Conservation (phyloP, 2,888 invertebrate species). For the Eupelmus urozonus region DNA sequence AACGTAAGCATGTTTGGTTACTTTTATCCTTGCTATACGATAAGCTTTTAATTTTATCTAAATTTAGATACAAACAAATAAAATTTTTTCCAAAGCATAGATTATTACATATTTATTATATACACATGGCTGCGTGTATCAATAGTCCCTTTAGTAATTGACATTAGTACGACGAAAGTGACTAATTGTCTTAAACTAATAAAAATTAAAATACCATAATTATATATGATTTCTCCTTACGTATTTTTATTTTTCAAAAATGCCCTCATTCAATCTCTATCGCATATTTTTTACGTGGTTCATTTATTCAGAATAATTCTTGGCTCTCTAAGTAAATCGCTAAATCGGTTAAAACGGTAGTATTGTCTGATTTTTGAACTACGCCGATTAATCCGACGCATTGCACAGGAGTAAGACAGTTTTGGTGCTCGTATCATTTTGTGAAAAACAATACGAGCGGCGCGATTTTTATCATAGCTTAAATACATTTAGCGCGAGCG, state of each 20-base stretch:
- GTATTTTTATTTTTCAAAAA: conserved; percentile 23
- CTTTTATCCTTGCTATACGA: neutral
- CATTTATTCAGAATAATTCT: conserved; percentile 50
- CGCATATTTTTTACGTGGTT: neutral
- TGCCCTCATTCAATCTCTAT: conserved; percentile 20
- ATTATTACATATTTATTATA: no score
- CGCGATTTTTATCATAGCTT: conserved; percentile 20
- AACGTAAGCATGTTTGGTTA: neutral
- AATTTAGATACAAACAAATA: neutral
- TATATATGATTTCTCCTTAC: conserved; percentile 9
- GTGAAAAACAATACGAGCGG: neutral
- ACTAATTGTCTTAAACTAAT: neutral
- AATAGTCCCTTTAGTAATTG: neutral
- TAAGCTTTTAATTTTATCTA: neutral
- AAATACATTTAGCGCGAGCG: conserved; percentile 45
- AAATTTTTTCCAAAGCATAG: neutral
- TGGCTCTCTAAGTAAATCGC: conserved; percentile 45
- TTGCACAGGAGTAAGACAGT: conserved; percentile 47
- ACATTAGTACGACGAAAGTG: neutral
- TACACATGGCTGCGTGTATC: conserved; percentile 41
- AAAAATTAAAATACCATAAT: conserved; percentile 16
- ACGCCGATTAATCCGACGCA: conserved; percentile 56
- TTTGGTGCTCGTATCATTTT: conserved; percentile 21
- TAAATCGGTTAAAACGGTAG: conserved; percentile 55
- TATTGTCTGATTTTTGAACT: conserved; percentile 68